A percentile compares a stretch with the other conserved stretches of the same genome.
phyloP scores from a whole-genome alignment of 2,888 invertebrate genomes.

The Automeris io region DNA sequence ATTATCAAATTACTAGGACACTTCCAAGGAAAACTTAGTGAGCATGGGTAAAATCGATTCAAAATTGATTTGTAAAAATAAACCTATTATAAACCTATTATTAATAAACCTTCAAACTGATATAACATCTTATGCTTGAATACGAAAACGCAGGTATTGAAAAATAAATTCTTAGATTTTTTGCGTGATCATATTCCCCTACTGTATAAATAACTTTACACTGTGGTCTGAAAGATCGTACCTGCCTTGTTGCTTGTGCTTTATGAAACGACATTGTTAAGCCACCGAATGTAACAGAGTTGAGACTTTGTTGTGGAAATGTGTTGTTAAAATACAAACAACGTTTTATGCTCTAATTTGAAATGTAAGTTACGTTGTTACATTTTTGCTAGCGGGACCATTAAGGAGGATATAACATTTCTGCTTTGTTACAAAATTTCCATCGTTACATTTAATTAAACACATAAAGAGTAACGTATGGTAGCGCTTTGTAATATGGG shows the following conservation, averaged over 20 bases:
- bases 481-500: background rate
- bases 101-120: too few species aligned
- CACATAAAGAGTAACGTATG: background rate
- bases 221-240: slow-evolving; percentile 25
- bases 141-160: too few species aligned
- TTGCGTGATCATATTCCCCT: slow-evolving; percentile 7
- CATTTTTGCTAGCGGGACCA: background rate
- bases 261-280: slow-evolving; percentile 36
- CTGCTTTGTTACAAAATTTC: background rate
- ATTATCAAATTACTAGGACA: too few species aligned
- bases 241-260: slow-evolving; percentile 26
- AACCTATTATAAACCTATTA: too few species aligned
- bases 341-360: slow-evolving; percentile 18
- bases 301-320: slow-evolving; percentile 23
- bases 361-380: slow-evolving; percentile 7
- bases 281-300: slow-evolving; percentile 19
- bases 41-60: too few species aligned
- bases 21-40: too few species aligned
- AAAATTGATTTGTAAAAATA: too few species aligned
- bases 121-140: too few species aligned
- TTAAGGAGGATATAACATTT: background rate
- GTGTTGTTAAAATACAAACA: slow-evolving; percentile 20
- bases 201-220: background rate
- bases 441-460: background rate
- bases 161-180: too few species aligned